Conservation (phyloP, 2,797 vertebrate genomes). For the Schizopygopsis malacanthus region DNA sequence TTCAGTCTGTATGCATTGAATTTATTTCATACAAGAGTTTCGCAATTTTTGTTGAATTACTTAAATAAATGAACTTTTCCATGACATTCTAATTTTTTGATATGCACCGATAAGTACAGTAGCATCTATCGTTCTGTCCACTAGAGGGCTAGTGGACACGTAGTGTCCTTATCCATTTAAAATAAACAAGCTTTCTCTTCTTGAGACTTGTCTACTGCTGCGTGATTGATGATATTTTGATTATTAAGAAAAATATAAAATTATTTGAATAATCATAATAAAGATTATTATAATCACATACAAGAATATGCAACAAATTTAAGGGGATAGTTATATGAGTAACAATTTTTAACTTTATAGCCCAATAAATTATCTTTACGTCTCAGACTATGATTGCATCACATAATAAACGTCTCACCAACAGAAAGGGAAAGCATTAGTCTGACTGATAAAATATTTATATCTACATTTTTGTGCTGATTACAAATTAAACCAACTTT, state of each 20-base stretch:
- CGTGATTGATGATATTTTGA: neutral
- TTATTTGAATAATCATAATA: neutral
- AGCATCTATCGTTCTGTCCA: conserved; percentile 6
- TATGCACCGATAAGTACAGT: neutral
- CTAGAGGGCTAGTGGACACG: conserved; percentile 27
- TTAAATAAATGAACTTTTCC: no score
- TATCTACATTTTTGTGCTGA: neutral
- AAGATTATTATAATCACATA: neutral
- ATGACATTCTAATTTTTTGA: no score
- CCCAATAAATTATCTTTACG: neutral
- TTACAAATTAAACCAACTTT: neutral
- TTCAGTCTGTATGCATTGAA: no score
- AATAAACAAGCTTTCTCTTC: neutral
- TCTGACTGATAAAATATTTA: neutral
- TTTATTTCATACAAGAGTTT: no score
- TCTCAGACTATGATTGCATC: neutral
- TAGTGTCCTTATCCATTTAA: neutral
- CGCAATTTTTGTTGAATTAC: no score
- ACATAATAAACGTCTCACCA: neutral
- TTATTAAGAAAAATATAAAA: neutral
- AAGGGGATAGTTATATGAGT: neutral
- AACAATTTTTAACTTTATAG: neutral
- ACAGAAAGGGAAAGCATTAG: neutral
- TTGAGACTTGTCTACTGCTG: neutral
- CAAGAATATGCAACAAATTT: neutral